Evolutionary conservation across 2,113 vertebrate species (phyloP), one percentile per base, ranked within the genome.

Genomic region (Rhodinocichla rosea): DNA sequence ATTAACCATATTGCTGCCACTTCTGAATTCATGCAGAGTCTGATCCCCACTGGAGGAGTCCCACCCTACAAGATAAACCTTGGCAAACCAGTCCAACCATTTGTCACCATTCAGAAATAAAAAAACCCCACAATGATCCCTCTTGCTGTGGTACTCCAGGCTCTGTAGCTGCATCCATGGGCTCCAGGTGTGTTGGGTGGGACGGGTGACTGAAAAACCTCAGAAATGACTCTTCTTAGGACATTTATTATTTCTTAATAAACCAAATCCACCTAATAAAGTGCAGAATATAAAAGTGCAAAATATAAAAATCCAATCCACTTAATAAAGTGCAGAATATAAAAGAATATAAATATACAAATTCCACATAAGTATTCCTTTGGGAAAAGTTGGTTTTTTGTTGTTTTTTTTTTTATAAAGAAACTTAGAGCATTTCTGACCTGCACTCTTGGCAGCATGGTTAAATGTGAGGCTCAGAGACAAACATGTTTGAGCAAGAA

Each of bases 81-180:
- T 2, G 4, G 40, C 35, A 59, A 60, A 42, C 5, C 1, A 1
- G 23, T 40, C 52, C 22, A 28, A 7, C 11, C n/a, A 8, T 60
- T 53, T 78, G 74, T 19, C 67, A 57, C 20, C 3, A 15, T 24
- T 53, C 26, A 63, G 35, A 75, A 92, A 50, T 40, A 21, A 32
- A 55, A 78, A 82, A 5, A 16, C 4, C 14, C n/a, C 56, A 21
- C 4, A 16, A 4, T 35, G 19, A 37, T 33, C 11, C 52, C 45
- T 39, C 8, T 10, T 59, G 8, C 26, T 0, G 0, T 4, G 37
- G 47, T 22, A 3, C 15, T 62, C 55, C 52, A 32, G 65, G 16
- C n/a, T 26, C 68, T 55, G 49, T 10, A 16, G 20, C 40, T 84
- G 18, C 16, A 6, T 22, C 47, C 39, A 0, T 10, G 60, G n/a